Evolutionary conservation across 2,113 vertebrate species (phyloP), one percentile per base, ranked within the genome.

Genomic region (Anoura caudifer): DNA sequence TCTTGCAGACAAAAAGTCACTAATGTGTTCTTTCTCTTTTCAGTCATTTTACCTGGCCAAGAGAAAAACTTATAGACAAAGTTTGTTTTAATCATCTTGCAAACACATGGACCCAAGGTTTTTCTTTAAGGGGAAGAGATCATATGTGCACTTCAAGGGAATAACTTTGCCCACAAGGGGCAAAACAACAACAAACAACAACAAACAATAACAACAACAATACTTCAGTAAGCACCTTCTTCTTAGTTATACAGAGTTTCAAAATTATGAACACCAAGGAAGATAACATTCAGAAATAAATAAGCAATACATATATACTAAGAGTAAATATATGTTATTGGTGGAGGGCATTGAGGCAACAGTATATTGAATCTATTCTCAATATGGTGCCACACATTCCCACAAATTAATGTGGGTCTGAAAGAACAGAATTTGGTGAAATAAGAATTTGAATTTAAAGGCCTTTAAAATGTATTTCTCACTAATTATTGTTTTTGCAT

Each of bases 61-160:
- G 94, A 95, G 72, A 97, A 97, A 98, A 98, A 96, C 33, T 69
- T 95, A 95, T 95, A 96, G 97, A 98, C 91, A 98, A 92, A 97
- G 65, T 19, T 84, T 85, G 22, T 97, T 98, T 98, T 98, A 89
- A 98, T 97, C 79, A 96, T 95, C 90, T 97, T 98, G 0, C 13
- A 95, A 98, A 92, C 88, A 97, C 92, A 93, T 2, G 38, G 93
- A 93, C 72, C 2, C 87, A 96, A 70, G 79, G 72, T 61, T 96
- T 75, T 81, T 81, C 72, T 93, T 12, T 0, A 70, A 73, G 43
- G 17, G 45, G n/a, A 90, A 61, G 87, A 28, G 31, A 38, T 87
- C 43, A 82, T n/a, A n/a, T 52, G 17, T 41, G 33, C 15, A 86
- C 38, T 50, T 28, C 20, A 26, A 91, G 33, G 47, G 8, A 76